Conservation (phyloP, 2,797 vertebrate species). For the Liparis tanakae region DNA sequence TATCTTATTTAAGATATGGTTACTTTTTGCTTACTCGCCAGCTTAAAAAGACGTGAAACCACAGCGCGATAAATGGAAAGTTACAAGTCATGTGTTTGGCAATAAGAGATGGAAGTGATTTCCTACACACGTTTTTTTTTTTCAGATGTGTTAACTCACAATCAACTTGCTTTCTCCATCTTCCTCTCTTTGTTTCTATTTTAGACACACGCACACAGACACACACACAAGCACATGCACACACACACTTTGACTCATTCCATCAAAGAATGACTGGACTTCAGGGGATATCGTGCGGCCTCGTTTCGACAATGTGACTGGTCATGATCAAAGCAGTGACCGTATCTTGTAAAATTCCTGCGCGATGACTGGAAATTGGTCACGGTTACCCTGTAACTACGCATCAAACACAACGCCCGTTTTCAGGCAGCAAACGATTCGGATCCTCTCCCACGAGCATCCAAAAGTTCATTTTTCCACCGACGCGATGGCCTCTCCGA, state of each 20-base stretch:
- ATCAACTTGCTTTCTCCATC: slow-evolving; percentile 15
- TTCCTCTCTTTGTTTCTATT: slow-evolving; percentile 11
- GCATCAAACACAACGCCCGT: slow-evolving; percentile 36
- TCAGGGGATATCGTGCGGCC: slow-evolving; percentile 54
- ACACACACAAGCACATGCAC: no score
- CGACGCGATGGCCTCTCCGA: slow-evolving; percentile 9
- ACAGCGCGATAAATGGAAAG: slow-evolving; percentile 51
- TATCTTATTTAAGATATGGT: slow-evolving; percentile 38
- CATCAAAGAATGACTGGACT: slow-evolving; percentile 69
- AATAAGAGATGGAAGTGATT: slow-evolving; percentile 59
- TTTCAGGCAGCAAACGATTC: slow-evolving; percentile 4
- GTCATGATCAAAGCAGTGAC: slow-evolving; percentile 71
- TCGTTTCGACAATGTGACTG: slow-evolving; percentile 68
- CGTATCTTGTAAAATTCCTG: slow-evolving; percentile 68
- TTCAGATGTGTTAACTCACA: slow-evolving; percentile 44
- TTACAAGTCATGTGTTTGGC: slow-evolving; percentile 55
- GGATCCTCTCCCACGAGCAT: slow-evolving; percentile 14
- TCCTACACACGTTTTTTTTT: slow-evolving; percentile 23
- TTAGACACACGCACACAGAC: not conserved
- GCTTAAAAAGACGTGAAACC: slow-evolving; percentile 48
- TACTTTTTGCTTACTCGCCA: slow-evolving; percentile 36
- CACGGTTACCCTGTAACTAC: slow-evolving; percentile 38
- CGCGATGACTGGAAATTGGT: slow-evolving; percentile 63
- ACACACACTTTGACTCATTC: slow-evolving; percentile 69
- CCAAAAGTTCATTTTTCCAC: slow-evolving; percentile 11